These are phyloP conservation scores for Himalopsyche kuldschensis DNA, from an alignment of 2,888 invertebrate genomes.

Conservation along the genomic window DNA sequence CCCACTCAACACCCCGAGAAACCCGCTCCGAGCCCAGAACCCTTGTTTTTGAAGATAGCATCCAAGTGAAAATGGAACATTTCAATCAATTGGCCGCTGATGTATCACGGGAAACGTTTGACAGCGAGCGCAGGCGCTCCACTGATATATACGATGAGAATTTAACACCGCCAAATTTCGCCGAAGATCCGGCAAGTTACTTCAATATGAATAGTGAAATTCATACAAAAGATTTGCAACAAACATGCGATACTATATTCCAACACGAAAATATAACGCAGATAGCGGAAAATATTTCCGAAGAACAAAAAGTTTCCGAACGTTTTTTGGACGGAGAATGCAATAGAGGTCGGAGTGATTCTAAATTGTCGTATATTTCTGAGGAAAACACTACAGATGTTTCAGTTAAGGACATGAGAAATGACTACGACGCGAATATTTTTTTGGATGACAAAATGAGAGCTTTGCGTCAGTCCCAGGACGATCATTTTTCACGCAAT, in stretches of 20 bases:
- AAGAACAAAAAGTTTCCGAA: not conserved
- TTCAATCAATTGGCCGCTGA: conserved; percentile 6
- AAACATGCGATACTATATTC: not conserved
- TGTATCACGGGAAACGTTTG: not conserved
- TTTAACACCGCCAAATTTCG: not conserved
- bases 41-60: conserved; percentile 29
- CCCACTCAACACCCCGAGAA: conserved; percentile 48
- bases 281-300: not conserved
- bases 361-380: conserved; percentile 36
- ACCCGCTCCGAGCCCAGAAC: conserved; percentile 34
- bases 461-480: not conserved
- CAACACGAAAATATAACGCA: not conserved
- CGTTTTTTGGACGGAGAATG: not conserved
- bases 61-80: conserved; percentile 29
- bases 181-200: not conserved
- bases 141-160: not conserved
- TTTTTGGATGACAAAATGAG: not conserved
- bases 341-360: conserved; percentile 27
- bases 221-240: not conserved
- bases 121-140: not conserved
- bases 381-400: conserved; percentile 36
- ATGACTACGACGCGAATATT: not conserved
- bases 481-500: not conserved
- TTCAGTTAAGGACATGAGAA: conserved; percentile 25
- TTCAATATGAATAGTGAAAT: not conserved